A percentile compares a stretch with the other conserved stretches of the same genome.
phyloP scores from a whole-genome alignment of 2,113 vertebrate species.

The Camarhynchus parvulus region DNA sequence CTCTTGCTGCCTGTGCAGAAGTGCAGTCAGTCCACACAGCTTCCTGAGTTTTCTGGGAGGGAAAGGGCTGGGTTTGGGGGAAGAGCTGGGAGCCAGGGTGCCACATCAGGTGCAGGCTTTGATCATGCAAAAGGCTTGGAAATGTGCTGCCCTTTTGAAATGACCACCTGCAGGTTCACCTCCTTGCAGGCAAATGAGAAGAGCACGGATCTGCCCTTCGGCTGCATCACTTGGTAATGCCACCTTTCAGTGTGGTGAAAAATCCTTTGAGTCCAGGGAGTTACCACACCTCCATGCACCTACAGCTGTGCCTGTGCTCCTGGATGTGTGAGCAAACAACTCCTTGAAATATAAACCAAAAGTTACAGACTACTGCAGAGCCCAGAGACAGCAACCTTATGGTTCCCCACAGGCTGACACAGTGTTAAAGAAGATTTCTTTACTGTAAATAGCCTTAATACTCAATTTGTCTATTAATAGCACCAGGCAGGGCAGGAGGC shows the following conservation, averaged over 20 bases:
- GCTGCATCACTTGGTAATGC: not conserved
- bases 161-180: not conserved
- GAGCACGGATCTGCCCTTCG: not conserved
- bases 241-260: not conserved
- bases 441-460: not conserved
- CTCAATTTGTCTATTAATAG: not conserved
- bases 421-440: not conserved
- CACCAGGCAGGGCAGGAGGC: not conserved
- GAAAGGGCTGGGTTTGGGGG: not conserved
- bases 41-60: not conserved
- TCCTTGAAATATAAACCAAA: not conserved
- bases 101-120: not conserved
- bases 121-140: not conserved
- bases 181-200: not conserved
- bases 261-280: not conserved
- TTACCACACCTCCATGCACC: not conserved
- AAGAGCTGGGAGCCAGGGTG: not conserved
- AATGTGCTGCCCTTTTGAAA: not conserved
- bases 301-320: not conserved
- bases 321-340: not conserved
- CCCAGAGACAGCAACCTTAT: not conserved
- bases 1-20: not conserved
- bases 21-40: rapidly evolving
- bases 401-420: not conserved
- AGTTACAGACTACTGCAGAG: not conserved